Evolutionary conservation across 2,113 vertebrate species (phyloP).

Genomic region (Vireo altiloquus): DNA sequence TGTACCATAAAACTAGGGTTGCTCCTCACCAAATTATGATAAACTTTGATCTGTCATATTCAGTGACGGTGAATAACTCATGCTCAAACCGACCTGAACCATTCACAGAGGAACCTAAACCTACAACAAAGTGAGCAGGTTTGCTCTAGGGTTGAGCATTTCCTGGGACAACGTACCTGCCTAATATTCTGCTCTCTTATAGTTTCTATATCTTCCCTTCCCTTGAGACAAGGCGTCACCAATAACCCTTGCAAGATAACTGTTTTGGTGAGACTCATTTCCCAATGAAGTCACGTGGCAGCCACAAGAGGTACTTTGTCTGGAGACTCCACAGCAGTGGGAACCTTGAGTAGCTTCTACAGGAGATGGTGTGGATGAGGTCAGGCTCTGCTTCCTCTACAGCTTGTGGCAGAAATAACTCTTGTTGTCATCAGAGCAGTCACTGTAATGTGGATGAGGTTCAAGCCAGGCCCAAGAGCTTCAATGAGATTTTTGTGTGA

Average conservation of each 20-base stretch:
- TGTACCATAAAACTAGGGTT: neutral
- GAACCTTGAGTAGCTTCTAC: neutral
- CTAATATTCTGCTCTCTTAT: accelerated
- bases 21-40: neutral
- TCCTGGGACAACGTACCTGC: neutral
- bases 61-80: neutral
- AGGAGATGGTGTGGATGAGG: neutral
- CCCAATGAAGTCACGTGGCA: accelerated
- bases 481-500: constrained; percentile 47
- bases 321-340: neutral
- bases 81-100: neutral
- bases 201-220: neutral
- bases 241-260: no score
- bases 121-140: neutral
- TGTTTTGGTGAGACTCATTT: neutral
- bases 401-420: constrained; percentile 32
- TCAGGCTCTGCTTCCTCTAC: neutral
- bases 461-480: constrained; percentile 5
- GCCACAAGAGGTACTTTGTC: neutral
- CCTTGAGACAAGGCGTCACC: neutral
- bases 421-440: neutral
- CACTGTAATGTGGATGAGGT: neutral
- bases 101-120: neutral
- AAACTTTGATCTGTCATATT: neutral
- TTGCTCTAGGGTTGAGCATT: neutral